Evolutionary conservation across 2,888 invertebrate genomes (phyloP).

Genomic region (Stenichneumon culpator): DNA sequence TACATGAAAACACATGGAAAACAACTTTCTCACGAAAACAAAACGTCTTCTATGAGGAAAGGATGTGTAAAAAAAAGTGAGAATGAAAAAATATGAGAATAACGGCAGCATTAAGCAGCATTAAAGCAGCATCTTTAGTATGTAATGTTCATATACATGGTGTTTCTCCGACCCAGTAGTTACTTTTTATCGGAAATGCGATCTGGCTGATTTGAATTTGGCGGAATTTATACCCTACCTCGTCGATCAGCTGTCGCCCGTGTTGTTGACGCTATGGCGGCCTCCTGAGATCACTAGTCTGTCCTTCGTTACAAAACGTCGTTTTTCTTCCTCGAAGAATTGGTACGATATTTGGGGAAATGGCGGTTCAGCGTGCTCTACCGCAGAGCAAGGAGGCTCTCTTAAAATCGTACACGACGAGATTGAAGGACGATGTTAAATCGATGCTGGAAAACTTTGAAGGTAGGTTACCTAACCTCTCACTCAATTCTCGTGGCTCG

Average conservation of each 20-base stretch:
- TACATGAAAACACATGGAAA: no score
- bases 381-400: slow-evolving; percentile 98
- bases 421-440: slow-evolving; percentile 98
- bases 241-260: slow-evolving; percentile 53
- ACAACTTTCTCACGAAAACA: no score
- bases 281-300: slow-evolving; percentile 21
- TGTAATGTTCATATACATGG: not conserved
- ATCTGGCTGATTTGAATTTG: not conserved
- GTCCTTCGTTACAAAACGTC: not conserved
- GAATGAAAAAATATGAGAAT: no score
- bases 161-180: not conserved
- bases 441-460: slow-evolving; percentile 99
- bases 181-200: not conserved
- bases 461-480: slow-evolving; percentile 87
- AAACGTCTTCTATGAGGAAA: no score
- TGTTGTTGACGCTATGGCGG: slow-evolving; percentile 60
- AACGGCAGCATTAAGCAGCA: no score
- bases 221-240: not conserved
- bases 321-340: slow-evolving; percentile 7
- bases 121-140: no score
- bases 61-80: no score
- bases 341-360: slow-evolving; percentile 60
- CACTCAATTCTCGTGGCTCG: not conserved
- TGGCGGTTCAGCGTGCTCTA: slow-evolving; percentile 87
- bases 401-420: slow-evolving; percentile 96